Base-by-base conservation (phyloP, 2,797 vertebrate species). In the Cossypha niveicapilla region DNA sequence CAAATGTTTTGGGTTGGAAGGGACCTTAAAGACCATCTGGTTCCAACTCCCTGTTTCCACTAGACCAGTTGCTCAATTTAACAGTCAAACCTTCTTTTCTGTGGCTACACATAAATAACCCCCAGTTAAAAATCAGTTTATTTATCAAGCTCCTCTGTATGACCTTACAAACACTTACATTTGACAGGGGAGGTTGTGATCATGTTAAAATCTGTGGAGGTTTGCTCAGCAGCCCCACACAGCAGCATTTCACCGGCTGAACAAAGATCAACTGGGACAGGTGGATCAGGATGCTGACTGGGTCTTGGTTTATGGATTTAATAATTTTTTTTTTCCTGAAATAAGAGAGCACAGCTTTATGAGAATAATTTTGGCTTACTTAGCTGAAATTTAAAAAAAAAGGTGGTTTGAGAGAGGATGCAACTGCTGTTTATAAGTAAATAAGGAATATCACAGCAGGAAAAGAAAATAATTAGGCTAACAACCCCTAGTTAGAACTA, bases 381-480 rank as follows among this genome's bases (percentile, higher is more conserved):
- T 48, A 35, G 8, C 50, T 45, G 15, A 35, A 25, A 35, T 62
- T 12, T 7, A 11, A 44, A 21, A 21, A 44, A 45, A 15, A 22
- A 1, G 13, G 28, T 9, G 67, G 35, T 4, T 28, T 62, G 39
- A 81, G 34, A 30, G 45, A 84, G 24, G 48, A 45, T 65, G 25
- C 4, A 66, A 21, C 23, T 72, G 47, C 28, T 75, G 39, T 70
- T 93, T 89, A 5, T 50, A 61, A 65, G 66, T 53, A 30, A 62
- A 73, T 34, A 70, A 89, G 18, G 35, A 76, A 19, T n/a, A 89
- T 82, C 39, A 12, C 48, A 78, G 58, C 71, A 85, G 75, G 86
- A 78, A 57, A 88, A 75, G 21, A 85, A 91, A 89, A 89, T 65
- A 75, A 87, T 92, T 83, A 90, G 80, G 65, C 61, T 86, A 80